These are phyloP conservation scores for Muscidifurax raptorellus DNA, from an alignment of 1,140 invertebrate species.

Conservation along the genomic window DNA sequence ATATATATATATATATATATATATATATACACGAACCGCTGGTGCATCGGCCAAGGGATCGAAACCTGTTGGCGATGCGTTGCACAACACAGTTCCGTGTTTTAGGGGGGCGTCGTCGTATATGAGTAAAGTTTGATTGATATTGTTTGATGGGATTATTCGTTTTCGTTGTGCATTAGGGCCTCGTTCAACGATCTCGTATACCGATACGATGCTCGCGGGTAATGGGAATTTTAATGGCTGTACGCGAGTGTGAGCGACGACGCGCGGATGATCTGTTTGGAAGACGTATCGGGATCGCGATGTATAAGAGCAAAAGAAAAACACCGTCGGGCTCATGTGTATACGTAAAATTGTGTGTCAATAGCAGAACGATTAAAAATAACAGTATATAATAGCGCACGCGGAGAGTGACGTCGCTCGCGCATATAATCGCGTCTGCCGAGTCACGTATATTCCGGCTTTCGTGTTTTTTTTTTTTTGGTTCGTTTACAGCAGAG, in stretches of 20 bases:
- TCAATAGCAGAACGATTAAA: too few relatives aligned
- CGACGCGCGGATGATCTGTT: too few relatives aligned
- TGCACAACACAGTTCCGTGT: too few relatives aligned
- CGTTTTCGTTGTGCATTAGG: not conserved
- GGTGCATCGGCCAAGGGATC: too few relatives aligned
- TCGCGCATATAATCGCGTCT: slow-evolving; percentile 29
- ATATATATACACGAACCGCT: too few relatives aligned
- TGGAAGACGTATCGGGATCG: too few relatives aligned
- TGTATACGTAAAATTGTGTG: too few relatives aligned
- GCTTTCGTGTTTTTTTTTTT: too few relatives aligned
- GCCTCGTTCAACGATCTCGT: slow-evolving; percentile 8
- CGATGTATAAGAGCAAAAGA: too few relatives aligned
- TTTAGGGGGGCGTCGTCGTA: not conserved
- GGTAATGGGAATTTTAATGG: slow-evolving; percentile 34
- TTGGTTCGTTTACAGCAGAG: not conserved
- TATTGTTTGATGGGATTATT: slow-evolving; percentile 27
- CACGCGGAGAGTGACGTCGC: too few relatives aligned
- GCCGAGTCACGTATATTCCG: slow-evolving; percentile 32
- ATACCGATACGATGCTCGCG: not conserved
- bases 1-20: too few relatives aligned
- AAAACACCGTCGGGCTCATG: too few relatives aligned
- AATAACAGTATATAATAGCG: not conserved
- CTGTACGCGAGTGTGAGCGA: not conserved
- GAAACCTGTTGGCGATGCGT: not conserved
- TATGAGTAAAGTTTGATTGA: slow-evolving; percentile 4